Percentiles rank a stretch among this genome's conserved stretches.
Conservation (phyloP, 2,113 vertebrate genomes). For the Rhinopomastus cyanomelas region DNA sequence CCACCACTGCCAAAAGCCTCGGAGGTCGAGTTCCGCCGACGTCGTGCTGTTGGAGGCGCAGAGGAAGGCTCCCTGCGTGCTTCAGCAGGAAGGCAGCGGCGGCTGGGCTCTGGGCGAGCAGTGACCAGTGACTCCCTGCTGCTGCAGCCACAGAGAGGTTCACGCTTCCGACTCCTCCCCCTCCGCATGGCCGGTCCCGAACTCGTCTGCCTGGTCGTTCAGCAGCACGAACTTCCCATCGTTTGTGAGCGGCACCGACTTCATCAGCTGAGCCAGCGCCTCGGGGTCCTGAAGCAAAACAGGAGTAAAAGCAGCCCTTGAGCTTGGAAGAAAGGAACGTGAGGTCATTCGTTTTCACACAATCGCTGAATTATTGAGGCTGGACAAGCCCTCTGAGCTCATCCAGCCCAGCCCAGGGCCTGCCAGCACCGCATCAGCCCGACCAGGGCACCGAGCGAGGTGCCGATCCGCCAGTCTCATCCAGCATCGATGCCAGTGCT, state of each 20-base stretch:
- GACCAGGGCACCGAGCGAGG: no score
- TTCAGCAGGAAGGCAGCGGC: neutral
- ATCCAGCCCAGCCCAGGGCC: no score
- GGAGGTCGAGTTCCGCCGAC: neutral
- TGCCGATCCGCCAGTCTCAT: no score
- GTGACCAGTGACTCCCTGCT: neutral
- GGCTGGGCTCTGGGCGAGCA: neutral
- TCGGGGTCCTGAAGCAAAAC: slow-evolving; percentile 84
- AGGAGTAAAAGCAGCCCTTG: no score
- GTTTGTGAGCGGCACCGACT: slow-evolving; percentile 88
- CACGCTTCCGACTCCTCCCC: slow-evolving; percentile 93
- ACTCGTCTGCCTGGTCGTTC: slow-evolving; percentile 75
- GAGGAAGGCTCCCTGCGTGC: neutral
- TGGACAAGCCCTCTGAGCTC: no score
- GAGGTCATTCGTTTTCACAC: no score
- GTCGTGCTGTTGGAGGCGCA: neutral
- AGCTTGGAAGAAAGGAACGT: no score
- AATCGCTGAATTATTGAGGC: no score
- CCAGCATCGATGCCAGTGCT: neutral
- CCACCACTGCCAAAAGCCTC: neutral
- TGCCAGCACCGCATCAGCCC: no score
- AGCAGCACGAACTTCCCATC: slow-evolving; percentile 93
- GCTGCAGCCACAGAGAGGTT: neutral
- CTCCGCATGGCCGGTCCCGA: slow-evolving; percentile 56
- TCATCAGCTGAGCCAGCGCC: slow-evolving; percentile 90